Evolutionary conservation across 1,140 invertebrate species (phyloP).

Genomic region (Dendrolimus punctatus): DNA sequence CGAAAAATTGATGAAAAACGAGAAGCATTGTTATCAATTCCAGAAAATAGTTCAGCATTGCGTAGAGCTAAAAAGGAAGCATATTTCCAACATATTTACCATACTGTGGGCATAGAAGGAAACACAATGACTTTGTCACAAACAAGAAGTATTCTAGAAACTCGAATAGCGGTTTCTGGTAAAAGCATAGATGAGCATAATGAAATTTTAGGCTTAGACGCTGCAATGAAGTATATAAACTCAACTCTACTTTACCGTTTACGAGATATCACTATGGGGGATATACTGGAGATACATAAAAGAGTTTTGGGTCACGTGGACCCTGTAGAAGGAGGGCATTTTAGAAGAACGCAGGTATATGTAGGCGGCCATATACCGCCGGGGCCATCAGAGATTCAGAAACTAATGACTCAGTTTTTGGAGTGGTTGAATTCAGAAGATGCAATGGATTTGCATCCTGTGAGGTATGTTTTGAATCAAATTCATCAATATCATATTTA

Average conservation of each 20-base stretch:
- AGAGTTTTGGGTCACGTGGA: slow-evolving; percentile 95
- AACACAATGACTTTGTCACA: slow-evolving; percentile 97
- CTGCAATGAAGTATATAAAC: slow-evolving; percentile 97
- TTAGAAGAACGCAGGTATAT: slow-evolving; percentile 89
- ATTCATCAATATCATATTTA: background rate
- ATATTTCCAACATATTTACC: slow-evolving; percentile 97
- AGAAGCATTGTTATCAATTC: slow-evolving; percentile 84
- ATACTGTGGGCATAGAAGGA: slow-evolving; percentile 97
- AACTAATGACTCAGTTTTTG: slow-evolving; percentile 90
- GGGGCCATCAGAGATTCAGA: slow-evolving; percentile 82
- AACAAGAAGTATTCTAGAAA: slow-evolving; percentile 94
- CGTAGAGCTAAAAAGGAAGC: slow-evolving; percentile 93
- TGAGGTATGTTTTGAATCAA: slow-evolving; percentile 74
- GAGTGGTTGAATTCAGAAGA: slow-evolving; percentile 93
- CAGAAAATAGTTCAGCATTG: slow-evolving; percentile 84
- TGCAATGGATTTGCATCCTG: slow-evolving; percentile 87
- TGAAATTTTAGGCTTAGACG: slow-evolving; percentile 94
- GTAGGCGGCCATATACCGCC: slow-evolving; percentile 94
- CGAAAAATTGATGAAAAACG: slow-evolving; percentile 90
- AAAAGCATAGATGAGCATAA: slow-evolving; percentile 98
- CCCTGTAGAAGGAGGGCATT: slow-evolving; percentile 88
- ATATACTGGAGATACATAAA: slow-evolving; percentile 94
- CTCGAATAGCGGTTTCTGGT: slow-evolving; percentile 91
- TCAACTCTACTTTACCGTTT: slow-evolving; percentile 87
- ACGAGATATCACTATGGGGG: slow-evolving; percentile 82